phyloP scores from a whole-genome alignment of 2,888 invertebrate species.

The Mayetiola destructor region DNA sequence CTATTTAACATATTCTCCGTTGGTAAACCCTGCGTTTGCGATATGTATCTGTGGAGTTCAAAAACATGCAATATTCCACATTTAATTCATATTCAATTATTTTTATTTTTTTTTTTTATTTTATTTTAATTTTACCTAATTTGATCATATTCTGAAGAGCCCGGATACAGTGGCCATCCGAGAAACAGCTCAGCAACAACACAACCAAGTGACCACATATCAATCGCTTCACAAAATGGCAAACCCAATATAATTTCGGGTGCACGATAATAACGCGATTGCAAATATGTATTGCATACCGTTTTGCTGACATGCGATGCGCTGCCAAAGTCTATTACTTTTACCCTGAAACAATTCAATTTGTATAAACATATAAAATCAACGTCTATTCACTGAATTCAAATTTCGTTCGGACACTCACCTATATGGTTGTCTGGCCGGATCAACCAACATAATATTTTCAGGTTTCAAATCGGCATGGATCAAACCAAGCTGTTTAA shows the following conservation, averaged over 20 bases:
- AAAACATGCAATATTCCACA: neutral
- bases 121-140: slow-evolving; percentile 50
- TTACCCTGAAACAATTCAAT: slow-evolving; percentile 64
- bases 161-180: slow-evolving; percentile 99
- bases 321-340: slow-evolving; percentile 99
- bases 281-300: slow-evolving; percentile 97
- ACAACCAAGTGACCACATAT: slow-evolving; percentile 99
- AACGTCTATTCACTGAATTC: too few relatives aligned
- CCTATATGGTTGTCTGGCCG: slow-evolving; percentile 85
- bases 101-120: neutral
- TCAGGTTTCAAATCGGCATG: slow-evolving; percentile 99
- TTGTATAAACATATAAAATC: neutral
- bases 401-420: slow-evolving; percentile 16
- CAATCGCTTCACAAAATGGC: slow-evolving; percentile 98
- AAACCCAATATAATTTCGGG: slow-evolving; percentile 94
- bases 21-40: slow-evolving; percentile 93
- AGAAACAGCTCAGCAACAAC: slow-evolving; percentile 98
- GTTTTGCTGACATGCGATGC: slow-evolving; percentile 99
- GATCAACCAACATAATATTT: slow-evolving; percentile 99
- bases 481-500: slow-evolving; percentile 92
- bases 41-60: slow-evolving; percentile 50
- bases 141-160: slow-evolving; percentile 98
- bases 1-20: slow-evolving; percentile 94
- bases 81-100: neutral
- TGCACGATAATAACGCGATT: slow-evolving; percentile 95